Conservation (phyloP, 2,797 vertebrate species). For the Mormyrops attenuatus region DNA sequence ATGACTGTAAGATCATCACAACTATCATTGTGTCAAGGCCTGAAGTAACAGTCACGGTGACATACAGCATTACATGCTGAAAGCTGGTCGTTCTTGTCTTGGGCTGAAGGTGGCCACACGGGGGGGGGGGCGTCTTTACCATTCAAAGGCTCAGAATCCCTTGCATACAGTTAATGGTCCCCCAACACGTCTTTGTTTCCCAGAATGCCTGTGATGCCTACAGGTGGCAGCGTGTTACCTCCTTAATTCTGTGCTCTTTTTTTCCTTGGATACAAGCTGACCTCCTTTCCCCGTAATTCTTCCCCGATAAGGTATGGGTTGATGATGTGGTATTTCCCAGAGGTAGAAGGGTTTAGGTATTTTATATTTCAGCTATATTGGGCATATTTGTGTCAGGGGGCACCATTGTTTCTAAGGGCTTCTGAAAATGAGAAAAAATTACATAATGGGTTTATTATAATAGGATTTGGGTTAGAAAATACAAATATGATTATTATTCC, state of each 20-base stretch:
- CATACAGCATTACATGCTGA: background rate
- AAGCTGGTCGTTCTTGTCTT: background rate
- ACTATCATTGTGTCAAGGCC: background rate
- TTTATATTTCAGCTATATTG: constrained; percentile 8
- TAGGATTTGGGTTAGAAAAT: background rate
- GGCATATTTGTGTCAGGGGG: background rate
- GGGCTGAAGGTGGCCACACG: background rate
- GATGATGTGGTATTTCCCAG: background rate
- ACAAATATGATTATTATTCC: background rate
- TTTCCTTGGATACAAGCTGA: background rate
- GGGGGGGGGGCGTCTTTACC: background rate
- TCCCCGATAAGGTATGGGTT: background rate
- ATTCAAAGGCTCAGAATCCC: background rate
- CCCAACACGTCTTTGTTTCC: background rate
- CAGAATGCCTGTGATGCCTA: background rate
- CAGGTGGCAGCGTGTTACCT: background rate
- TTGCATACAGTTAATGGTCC: too few relatives aligned
- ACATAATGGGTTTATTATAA: background rate
- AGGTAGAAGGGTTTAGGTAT: background rate
- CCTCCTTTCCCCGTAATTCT: background rate
- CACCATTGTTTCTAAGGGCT: background rate
- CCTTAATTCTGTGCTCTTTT: background rate
- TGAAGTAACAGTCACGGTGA: background rate
- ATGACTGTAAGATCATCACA: background rate
- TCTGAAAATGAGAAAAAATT: constrained; percentile 9